These are phyloP conservation scores for Autographa gamma DNA, from an alignment of 2,888 invertebrate genomes.

Conservation along the genomic window DNA sequence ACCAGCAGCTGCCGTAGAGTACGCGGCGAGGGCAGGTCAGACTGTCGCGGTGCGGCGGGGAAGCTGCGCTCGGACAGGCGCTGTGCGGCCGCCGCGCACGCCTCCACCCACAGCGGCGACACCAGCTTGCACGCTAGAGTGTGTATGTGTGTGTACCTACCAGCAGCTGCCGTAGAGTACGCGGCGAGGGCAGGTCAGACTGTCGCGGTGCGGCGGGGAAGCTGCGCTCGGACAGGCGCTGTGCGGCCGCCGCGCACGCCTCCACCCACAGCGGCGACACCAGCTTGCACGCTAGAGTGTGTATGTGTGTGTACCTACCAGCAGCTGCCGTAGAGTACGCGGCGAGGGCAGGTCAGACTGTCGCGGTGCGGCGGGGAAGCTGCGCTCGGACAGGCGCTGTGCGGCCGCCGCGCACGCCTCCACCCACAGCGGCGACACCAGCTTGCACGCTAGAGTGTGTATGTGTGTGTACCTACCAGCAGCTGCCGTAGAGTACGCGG, in stretches of 20 bases:
- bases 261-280: slow-evolving; percentile 85
- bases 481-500: slow-evolving; percentile 71
- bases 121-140: too few relatives aligned
- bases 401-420: slow-evolving; percentile 78
- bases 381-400: slow-evolving; percentile 68
- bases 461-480: slow-evolving; percentile 68
- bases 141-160: slow-evolving; percentile 61
- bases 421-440: slow-evolving; percentile 85
- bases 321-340: slow-evolving; percentile 66
- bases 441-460: too few relatives aligned
- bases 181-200: slow-evolving; percentile 81
- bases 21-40: slow-evolving; percentile 80
- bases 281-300: too few relatives aligned
- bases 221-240: slow-evolving; percentile 69
- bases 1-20: slow-evolving; percentile 74
- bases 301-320: slow-evolving; percentile 66
- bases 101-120: slow-evolving; percentile 84
- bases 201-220: slow-evolving; percentile 77
- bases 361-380: slow-evolving; percentile 77
- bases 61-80: slow-evolving; percentile 74
- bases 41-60: slow-evolving; percentile 75
- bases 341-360: slow-evolving; percentile 82
- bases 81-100: slow-evolving; percentile 72
- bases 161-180: slow-evolving; percentile 69
- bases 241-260: slow-evolving; percentile 74